A percentile compares a stretch with the other conserved stretches of the same genome.
These are phyloP conservation scores for Poeciliopsis presidionis DNA, from an alignment of 2,797 vertebrate genomes.

Conservation along the genomic window DNA sequence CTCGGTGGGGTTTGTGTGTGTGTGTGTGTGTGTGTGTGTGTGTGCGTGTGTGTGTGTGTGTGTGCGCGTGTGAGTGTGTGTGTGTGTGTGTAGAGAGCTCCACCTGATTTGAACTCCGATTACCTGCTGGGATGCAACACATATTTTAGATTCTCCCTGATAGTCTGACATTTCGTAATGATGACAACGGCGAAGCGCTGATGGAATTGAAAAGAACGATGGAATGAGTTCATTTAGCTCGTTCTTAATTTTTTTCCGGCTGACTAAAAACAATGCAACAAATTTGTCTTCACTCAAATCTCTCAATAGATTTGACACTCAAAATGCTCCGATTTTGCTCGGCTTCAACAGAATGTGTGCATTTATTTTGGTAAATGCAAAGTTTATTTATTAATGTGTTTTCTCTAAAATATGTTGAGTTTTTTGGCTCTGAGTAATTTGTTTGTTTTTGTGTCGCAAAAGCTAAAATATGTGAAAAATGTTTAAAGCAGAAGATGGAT, in stretches of 20 bases:
- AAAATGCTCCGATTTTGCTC: neutral
- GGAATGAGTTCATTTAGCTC: neutral
- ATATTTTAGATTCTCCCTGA: slow-evolving; percentile 47
- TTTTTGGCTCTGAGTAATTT: neutral
- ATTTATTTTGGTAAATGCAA: neutral
- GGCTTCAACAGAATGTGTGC: neutral
- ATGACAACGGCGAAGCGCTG: neutral
- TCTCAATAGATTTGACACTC: neutral
- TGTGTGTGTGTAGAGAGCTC: neutral
- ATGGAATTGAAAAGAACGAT: neutral
- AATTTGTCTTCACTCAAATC: neutral
- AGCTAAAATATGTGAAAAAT: neutral
- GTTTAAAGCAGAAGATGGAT: neutral
- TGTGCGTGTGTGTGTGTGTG: neutral
- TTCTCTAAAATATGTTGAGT: neutral
- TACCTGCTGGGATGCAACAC: slow-evolving; percentile 40
- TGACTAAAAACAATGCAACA: neutral
- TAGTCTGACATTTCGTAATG: slow-evolving; percentile 16
- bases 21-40: neutral
- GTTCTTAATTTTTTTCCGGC: neutral
- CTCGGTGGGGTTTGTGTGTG: neutral
- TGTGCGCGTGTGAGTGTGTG: neutral
- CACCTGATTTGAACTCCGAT: slow-evolving; percentile 32
- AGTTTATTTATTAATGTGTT: neutral
- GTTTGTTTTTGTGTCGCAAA: neutral